Base-by-base conservation (phyloP, 2,797 vertebrate genomes). In the Pseudomugil gertrudae region DNA sequence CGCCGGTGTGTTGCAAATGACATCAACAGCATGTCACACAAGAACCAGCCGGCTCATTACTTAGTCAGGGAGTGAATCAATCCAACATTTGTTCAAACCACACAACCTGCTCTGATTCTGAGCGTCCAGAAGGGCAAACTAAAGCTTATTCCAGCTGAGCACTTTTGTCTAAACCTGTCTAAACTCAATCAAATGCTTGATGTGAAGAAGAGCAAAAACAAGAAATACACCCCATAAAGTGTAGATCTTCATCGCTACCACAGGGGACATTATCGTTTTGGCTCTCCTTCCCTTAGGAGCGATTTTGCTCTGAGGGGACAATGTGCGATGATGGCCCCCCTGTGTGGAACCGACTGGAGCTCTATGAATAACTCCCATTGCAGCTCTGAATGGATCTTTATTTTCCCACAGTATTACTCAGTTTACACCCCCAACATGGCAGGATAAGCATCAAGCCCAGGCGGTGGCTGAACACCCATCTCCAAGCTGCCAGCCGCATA, bases 381-480 rank as follows among this genome's bases (percentile, higher is more conserved):
- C 78, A 85, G 81, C 72, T 57, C 80, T 88, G 86, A 91, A 92
- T 84, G 89, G 78, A 79, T 85, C 85, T 78, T 77, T 78, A 77
- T 81, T 92, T 93, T 93, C 89, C 90, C 90, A 92, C 87, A 89
- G 76, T 80, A 80, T 86, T 84, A 80, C 85, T 87, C 88, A 83
- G 78, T 75, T 78, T 73, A 76, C 88, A 84, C 84, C 87, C 85
- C 85, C 87, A 84, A 74, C 81, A 84, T 76, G 83, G 81, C 80
- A 84, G 76, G 72, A 81, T 79, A 82, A 84, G 84, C 86, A 63
- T 63, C 40, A 23, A 71, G 80, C 80, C 79, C 79, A 66, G 77
- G 75, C 66, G 66, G 69, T 26, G 71, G 77, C 76, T 55, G 38
- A 78, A 71, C 50, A 35, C 69, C 83, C 50, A 69, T 78, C 68